Base-by-base conservation (phyloP, 2,113 vertebrate species). In the Peromyscus maniculatus region DNA sequence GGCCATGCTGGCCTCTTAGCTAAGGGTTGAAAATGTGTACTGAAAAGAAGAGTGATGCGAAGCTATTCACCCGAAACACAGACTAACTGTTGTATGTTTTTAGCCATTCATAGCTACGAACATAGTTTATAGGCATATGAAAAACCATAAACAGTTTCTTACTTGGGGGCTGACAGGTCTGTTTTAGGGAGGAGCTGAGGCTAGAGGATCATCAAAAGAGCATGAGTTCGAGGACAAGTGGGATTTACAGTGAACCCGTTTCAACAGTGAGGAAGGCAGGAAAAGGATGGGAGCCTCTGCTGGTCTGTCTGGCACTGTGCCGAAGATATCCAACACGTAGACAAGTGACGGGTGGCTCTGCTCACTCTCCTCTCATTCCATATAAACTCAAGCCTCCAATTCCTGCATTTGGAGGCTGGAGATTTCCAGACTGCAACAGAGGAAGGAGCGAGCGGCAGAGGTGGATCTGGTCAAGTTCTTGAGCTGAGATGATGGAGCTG, bases 21-120 rank as follows among this genome's bases (percentile, higher is more conserved):
- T 89, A 75, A 95, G 78, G 57, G 69, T 72, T 55, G 67, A 52
- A 88, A 93, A 46, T 13, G 15, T 78, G 75, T 78, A 52, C 26
- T 78, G 91, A 96, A 92, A 95, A 91, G 62, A 74, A 91, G 91
- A 83, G 74, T 24, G 67, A 87, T 28, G 71, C n/a, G 94, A 69
- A 93, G 74, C 31, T 36, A 83, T n/a, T 46, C 28, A 26, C 43
- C 15, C 59, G 79, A 94, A 95, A 7, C 89, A 79, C 0, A 75
- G 86, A 77, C 57, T 31, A 49, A 93, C n/a, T 17, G 77, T 92
- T 78, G 33, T 39, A 83, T 66, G 52, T 39, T 52, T 59, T 57
- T 8, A 64, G n/a, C 12, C 57, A 87, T 57, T 91, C 55, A 69
- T 0, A 52, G n/a, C 26, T 84, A 87, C 26, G 86, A 83, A 79